A percentile compares a stretch with the other conserved stretches of the same genome.
Evolutionary conservation across 2,888 invertebrate species (phyloP).

Genomic region (Leptarthrus brevirostris): DNA sequence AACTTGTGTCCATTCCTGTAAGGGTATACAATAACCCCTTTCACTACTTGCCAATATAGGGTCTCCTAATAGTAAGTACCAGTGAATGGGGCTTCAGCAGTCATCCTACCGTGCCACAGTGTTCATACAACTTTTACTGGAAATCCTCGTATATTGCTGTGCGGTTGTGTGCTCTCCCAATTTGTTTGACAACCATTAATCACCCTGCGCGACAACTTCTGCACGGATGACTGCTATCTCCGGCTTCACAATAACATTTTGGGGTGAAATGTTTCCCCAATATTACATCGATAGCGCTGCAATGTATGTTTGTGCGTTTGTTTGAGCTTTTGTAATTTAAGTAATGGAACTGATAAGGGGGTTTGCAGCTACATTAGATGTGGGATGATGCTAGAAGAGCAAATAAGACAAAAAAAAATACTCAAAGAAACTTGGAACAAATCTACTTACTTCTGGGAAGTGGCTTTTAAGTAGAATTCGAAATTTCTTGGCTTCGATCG

Average conservation of each 20-base stretch:
- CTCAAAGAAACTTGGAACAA: constrained; percentile 12
- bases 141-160: constrained; percentile 9
- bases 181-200: constrained; percentile 64
- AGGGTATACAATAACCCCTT: constrained; percentile 43
- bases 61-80: constrained; percentile 26
- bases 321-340: constrained; percentile 55
- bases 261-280: constrained; percentile 50
- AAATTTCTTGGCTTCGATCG: no score
- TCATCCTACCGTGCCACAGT: constrained; percentile 24
- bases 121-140: constrained; percentile 35
- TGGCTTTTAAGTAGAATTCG: no score
- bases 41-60: constrained; percentile 41
- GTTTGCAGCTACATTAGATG: constrained; percentile 51
- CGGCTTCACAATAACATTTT: constrained; percentile 50
- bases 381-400: neutral
- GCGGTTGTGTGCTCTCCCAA: constrained; percentile 55
- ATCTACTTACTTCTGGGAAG: neutral
- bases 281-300: constrained; percentile 48
- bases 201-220: constrained; percentile 62
- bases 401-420: constrained; percentile 12
- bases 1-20: constrained; percentile 40
- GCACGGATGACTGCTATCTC: constrained; percentile 62
- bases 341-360: constrained; percentile 57
- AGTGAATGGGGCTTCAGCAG: constrained; percentile 6
- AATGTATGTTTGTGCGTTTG: constrained; percentile 36